These are phyloP conservation scores for Sylvilagus bachmani DNA, from an alignment of 2,113 vertebrate genomes.

Conservation along the genomic window DNA sequence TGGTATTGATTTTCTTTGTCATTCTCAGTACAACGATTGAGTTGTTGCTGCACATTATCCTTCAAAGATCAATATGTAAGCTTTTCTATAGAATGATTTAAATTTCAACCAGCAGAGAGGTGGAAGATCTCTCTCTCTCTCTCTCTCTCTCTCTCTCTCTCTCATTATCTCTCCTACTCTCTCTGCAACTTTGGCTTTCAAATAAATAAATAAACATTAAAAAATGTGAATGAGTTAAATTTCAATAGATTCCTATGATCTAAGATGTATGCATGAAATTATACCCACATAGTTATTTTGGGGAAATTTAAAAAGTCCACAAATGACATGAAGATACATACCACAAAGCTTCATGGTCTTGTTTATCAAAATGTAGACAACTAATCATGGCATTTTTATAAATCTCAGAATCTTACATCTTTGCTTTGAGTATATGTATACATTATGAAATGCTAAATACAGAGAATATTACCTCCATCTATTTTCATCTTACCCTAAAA, in stretches of 20 bases:
- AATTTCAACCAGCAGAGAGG: constrained; percentile 59
- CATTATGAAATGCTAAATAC: not conserved
- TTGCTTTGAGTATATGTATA: not conserved
- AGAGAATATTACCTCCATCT: not conserved
- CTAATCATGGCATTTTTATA: not conserved
- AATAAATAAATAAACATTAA: no score
- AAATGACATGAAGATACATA: not conserved
- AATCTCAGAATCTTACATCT: not conserved
- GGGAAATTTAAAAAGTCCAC: not conserved
- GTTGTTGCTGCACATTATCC: constrained; percentile 63
- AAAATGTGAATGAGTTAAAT: no score
- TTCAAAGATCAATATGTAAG: constrained; percentile 75
- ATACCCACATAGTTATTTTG: not conserved
- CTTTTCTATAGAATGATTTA: constrained; percentile 75
- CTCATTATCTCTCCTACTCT: no score
- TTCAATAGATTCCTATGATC: constrained; percentile 17
- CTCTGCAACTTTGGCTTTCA: no score
- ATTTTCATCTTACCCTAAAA: constrained; percentile 38
- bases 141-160: no score
- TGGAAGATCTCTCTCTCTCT: no score
- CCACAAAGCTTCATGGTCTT: not conserved
- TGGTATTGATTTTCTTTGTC: constrained; percentile 75
- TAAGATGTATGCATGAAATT: not conserved
- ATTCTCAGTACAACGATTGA: constrained; percentile 69
- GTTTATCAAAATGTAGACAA: not conserved